phyloP scores from a whole-genome alignment of 1,140 invertebrate genomes.

The Panagrolaimus sp. region DNA sequence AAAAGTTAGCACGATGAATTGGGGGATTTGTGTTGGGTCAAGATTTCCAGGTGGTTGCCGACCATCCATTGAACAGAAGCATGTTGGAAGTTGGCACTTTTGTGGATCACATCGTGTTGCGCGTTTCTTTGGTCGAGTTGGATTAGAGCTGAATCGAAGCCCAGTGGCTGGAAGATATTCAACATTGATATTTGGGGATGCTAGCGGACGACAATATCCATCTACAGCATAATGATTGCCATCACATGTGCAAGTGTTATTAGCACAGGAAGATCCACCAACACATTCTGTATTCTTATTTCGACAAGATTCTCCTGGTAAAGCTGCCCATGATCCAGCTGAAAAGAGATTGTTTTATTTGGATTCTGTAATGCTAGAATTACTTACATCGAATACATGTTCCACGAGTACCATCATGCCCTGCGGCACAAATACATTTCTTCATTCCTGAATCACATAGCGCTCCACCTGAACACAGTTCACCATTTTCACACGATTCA shows the following conservation, averaged over 20 bases:
- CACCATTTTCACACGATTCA: conserved; percentile 19
- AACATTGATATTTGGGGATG: conserved; percentile 1
- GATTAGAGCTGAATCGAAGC: conserved; percentile 6
- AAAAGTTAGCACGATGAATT: conserved; percentile 49
- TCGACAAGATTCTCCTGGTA: background rate
- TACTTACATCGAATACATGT: background rate
- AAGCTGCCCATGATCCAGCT: background rate
- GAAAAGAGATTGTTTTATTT: too few relatives aligned
- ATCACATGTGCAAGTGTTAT: background rate
- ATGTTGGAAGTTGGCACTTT: conserved; percentile 34
- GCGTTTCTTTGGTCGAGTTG: background rate
- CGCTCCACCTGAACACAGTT: conserved; percentile 14
- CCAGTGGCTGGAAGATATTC: conserved; percentile 8
- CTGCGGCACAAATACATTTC: conserved; percentile 1
- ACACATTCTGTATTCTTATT: conserved; percentile 1
- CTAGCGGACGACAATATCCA: background rate
- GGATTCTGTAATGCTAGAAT: too few relatives aligned
- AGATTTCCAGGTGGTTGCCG: conserved; percentile 30
- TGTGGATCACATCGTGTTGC: conserved; percentile 7
- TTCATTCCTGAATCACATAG: conserved; percentile 20
- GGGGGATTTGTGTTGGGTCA: conserved; percentile 25
- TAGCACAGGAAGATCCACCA: background rate
- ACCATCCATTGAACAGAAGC: conserved; percentile 43
- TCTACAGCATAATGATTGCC: background rate
- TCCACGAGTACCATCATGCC: conserved; percentile 4